These are phyloP conservation scores for Poeciliopsis prolifica DNA, from an alignment of 2,113 vertebrate species.

Conservation along the genomic window DNA sequence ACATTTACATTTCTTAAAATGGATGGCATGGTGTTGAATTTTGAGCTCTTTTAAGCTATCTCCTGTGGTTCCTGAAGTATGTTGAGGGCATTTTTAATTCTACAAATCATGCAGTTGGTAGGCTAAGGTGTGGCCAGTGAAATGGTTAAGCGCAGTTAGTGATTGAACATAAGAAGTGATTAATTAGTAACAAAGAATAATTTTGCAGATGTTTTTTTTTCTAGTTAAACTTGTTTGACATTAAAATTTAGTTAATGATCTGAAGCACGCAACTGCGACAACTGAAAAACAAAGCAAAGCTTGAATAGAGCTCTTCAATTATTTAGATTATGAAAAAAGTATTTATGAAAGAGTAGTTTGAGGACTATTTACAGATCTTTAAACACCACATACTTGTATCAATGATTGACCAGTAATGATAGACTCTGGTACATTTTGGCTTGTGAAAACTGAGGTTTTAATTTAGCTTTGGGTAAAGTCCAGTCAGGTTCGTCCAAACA, in stretches of 20 bases:
- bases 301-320: too few species aligned
- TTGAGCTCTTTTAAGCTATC: neutral
- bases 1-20: neutral
- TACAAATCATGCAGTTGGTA: neutral
- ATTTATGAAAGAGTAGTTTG: neutral
- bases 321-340: too few species aligned
- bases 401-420: conserved; percentile 11
- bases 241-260: neutral
- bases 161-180: neutral
- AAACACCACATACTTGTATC: neutral
- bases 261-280: neutral
- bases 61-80: too few species aligned
- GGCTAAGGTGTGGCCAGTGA: neutral
- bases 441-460: conserved; percentile 8
- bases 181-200: neutral
- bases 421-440: conserved; percentile 6
- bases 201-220: neutral
- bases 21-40: neutral
- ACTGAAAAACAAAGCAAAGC: neutral
- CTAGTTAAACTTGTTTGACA: neutral
- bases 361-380: neutral
- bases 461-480: conserved; percentile 25
- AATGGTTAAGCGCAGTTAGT: neutral
- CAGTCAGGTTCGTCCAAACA: conserved; percentile 54
- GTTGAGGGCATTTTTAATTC: neutral